Evolutionary conservation across 2,888 invertebrate genomes (phyloP), one percentile per base, ranked within the genome.

Genomic region (Drosophila nigritarsus): DNA sequence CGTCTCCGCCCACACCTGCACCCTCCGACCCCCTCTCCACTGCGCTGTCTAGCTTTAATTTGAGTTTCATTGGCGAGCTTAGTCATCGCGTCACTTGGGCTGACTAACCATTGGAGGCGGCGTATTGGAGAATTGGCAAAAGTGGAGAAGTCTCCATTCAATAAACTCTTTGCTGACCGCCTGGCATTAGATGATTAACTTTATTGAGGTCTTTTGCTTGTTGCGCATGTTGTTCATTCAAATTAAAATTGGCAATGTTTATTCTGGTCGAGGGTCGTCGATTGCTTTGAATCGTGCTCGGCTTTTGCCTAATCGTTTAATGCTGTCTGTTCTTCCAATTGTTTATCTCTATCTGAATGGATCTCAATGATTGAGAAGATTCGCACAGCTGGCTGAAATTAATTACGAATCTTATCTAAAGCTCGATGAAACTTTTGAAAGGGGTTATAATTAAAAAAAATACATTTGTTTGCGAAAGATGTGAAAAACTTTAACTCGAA

Each of bases 101-200:
- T 85, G 88, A 88, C 78, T 86, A 88, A 80, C 78, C 83, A 66
- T 42, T 63, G 48, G 53, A 66, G 30, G 59, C 70, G 70, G 32
- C 66, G 80, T 74, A 67, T 42, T 65, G 27, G 54, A 54, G 61
- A 53, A 51, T 48, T 13, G 6, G 32, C 24, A 24, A 32, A 34
- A 38, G 29, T 38, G 29, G 29, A 50, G n/a, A 50, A 50, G 30
- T 55, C 30, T 27, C 20, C 60, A 77, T 77, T 77, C 74, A 82
- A 69, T 70, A 73, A 77, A 80, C 73, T 80, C 51, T 80, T 75
- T 51, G 30, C 45, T 69, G 55, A 56, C 54, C 53, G 53, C 29
- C 34, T 24, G 50, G 50, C 42, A 34, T 30, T 32, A 30, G 50
- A 29, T 63, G 49, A 7, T 29, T 1, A n/a, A 48, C 51, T 56